Evolutionary conservation across 2,888 invertebrate genomes (phyloP).

Genomic region (Orchestes rusci): DNA sequence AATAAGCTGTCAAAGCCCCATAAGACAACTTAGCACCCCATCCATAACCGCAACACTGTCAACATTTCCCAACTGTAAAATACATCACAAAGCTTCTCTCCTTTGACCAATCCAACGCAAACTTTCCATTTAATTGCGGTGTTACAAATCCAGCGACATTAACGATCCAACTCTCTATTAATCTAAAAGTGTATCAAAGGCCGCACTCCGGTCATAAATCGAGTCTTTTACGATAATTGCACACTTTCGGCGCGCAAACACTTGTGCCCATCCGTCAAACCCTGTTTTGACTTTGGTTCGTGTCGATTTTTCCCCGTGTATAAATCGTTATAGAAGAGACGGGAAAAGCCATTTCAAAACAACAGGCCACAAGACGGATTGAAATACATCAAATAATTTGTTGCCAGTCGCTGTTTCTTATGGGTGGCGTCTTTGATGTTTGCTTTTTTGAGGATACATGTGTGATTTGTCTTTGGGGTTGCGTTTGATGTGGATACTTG

Average conservation of each 20-base stretch:
- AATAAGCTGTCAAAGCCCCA: no score
- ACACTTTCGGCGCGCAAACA: conserved; percentile 22
- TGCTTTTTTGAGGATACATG: conserved; percentile 5
- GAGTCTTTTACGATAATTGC: conserved; percentile 21
- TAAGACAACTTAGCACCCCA: no score
- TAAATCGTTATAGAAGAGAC: conserved; percentile 23
- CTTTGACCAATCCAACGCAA: no score
- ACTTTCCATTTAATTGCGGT: no score
- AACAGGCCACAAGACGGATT: conserved; percentile 25
- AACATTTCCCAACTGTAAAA: no score
- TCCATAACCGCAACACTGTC: no score
- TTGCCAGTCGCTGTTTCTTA: conserved; percentile 7
- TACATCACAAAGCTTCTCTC: no score
- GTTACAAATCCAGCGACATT: no score
- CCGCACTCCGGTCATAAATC: conserved; percentile 20
- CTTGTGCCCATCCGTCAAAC: conserved; percentile 20
- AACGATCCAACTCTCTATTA: conserved; percentile 11
- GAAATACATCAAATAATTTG: conserved; percentile 14
- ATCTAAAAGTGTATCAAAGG: conserved; percentile 28
- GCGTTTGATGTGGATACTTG: no score
- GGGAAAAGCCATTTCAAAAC: conserved; percentile 30
- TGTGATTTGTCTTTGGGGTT: conserved; percentile 5
- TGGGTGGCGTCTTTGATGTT: conserved; percentile 1
- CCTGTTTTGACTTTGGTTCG: conserved; percentile 7
- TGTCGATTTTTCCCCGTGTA: conserved; percentile 18